phyloP scores from a whole-genome alignment of 2,113 vertebrate genomes.

The Lophura nycthemera region DNA sequence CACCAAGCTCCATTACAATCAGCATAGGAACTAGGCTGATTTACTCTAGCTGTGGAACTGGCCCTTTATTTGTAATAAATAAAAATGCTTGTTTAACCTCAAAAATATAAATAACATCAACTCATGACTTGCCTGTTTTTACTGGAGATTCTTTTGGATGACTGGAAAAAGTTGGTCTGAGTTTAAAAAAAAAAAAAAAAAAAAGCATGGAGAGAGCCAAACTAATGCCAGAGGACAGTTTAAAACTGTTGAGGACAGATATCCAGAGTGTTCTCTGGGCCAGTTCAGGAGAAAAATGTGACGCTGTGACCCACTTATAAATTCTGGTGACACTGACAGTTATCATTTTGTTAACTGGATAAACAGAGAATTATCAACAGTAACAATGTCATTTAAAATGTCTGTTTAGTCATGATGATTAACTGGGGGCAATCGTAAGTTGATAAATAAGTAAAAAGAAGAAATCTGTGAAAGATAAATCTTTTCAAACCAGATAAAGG shows the following conservation, averaged over 20 bases:
- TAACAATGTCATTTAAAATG: background rate
- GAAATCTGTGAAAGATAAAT: background rate
- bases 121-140: slow-evolving; percentile 63
- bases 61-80: background rate
- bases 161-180: slow-evolving; percentile 67
- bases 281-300: background rate
- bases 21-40: background rate
- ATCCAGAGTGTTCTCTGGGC: slow-evolving; percentile 5
- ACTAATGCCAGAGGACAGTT: slow-evolving; percentile 28
- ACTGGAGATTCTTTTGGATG: slow-evolving; percentile 55
- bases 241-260: slow-evolving; percentile 44
- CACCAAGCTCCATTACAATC: slow-evolving; percentile 16
- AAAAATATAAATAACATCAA: slow-evolving; percentile 52
- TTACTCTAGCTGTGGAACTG: background rate
- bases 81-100: slow-evolving; percentile 61
- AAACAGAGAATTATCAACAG: background rate
- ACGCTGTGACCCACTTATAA: background rate
- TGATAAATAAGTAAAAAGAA: background rate
- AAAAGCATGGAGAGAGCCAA: slow-evolving; percentile 32
- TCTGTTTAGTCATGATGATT: background rate
- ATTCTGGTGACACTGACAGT: background rate
- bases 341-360: background rate
- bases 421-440: background rate
- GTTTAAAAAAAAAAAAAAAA: slow-evolving; percentile 36
- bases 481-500: background rate